Conservation (phyloP, 1,140 invertebrate species). For the Drosophila teissieri region DNA sequence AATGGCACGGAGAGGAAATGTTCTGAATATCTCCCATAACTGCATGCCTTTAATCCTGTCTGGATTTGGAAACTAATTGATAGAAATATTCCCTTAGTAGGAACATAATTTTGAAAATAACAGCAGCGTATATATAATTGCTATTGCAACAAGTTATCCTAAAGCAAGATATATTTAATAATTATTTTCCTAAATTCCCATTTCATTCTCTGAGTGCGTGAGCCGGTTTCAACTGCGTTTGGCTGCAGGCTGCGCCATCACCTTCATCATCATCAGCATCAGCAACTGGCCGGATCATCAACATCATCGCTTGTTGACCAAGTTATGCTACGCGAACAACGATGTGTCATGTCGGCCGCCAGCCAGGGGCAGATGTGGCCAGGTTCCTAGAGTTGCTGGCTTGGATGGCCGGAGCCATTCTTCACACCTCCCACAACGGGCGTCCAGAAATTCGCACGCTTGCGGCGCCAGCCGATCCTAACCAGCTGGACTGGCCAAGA, state of each 20-base stretch:
- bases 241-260: constrained; percentile 44
- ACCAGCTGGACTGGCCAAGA: constrained; percentile 44
- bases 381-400: constrained; percentile 30
- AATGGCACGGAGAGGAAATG: constrained; percentile 14
- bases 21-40: neutral
- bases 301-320: constrained; percentile 68
- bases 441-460: constrained; percentile 61
- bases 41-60: neutral
- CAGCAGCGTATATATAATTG: neutral
- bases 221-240: constrained; percentile 43
- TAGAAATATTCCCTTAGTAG: neutral
- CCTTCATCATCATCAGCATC: constrained; percentile 52
- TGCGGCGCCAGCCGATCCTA: constrained; percentile 67
- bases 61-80: too few species aligned
- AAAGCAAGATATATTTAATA: too few species aligned
- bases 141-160: too few species aligned
- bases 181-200: neutral
- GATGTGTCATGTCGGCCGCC: constrained; percentile 69
- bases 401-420: constrained; percentile 22
- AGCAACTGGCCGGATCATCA: constrained; percentile 38
- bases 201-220: constrained; percentile 17
- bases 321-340: constrained; percentile 67
- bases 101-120: neutral
- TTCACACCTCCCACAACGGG: constrained; percentile 78
- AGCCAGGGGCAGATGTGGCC: constrained; percentile 48